A percentile compares a stretch with the other conserved stretches of the same genome.
Conservation (phyloP, 2,113 vertebrate species). For the Xenopus laevis region DNA sequence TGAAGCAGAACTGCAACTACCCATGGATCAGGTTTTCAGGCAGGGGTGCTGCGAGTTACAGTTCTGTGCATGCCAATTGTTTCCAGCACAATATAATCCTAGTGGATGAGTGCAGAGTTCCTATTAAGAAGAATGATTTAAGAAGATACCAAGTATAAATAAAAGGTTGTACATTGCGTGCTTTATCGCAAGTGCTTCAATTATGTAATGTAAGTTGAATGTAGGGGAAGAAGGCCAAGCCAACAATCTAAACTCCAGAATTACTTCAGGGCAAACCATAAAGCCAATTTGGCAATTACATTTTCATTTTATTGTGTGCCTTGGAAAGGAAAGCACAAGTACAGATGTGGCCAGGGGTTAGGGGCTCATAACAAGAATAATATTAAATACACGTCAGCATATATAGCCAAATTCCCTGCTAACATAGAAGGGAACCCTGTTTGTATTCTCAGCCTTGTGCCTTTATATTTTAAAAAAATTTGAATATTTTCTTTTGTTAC, state of each 20-base stretch:
- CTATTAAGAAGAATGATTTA: too few species aligned
- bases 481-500: too few species aligned
- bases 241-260: constrained; percentile 28
- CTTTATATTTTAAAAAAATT: too few species aligned
- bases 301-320: constrained; percentile 29
- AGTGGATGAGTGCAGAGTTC: too few species aligned
- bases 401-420: too few species aligned
- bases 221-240: constrained; percentile 8
- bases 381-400: background rate
- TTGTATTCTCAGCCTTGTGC: too few species aligned
- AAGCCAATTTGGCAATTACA: constrained; percentile 26
- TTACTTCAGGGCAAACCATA: constrained; percentile 19
- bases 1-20: too few species aligned
- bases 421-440: too few species aligned
- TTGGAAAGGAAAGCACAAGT: constrained; percentile 23
- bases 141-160: background rate
- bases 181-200: constrained; percentile 32
- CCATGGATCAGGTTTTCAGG: too few species aligned
- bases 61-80: too few species aligned
- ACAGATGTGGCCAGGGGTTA: constrained; percentile 20
- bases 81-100: too few species aligned
- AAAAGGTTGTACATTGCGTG: constrained; percentile 19
- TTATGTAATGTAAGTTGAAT: constrained; percentile 35
- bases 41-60: too few species aligned
- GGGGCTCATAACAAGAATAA: constrained; percentile 19